Conservation (phyloP, 2,113 vertebrate genomes). For the Hippocampus comes region DNA sequence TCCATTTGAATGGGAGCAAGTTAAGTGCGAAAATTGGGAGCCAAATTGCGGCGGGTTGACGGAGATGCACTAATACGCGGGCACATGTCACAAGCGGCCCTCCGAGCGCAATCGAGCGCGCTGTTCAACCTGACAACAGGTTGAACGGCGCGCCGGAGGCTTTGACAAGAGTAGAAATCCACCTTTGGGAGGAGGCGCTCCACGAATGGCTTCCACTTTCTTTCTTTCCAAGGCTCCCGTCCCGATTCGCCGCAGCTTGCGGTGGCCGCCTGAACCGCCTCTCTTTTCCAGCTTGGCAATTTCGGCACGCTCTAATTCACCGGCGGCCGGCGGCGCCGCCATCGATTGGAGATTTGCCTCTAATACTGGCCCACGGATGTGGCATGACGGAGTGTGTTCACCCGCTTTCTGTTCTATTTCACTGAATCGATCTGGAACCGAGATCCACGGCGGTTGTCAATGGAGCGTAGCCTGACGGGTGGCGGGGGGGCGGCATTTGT, state of each 20-base stretch:
- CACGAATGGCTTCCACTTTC: not conserved
- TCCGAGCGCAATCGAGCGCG: too few relatives aligned
- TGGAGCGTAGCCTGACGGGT: constrained; percentile 35
- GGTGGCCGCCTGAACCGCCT: constrained; percentile 7
- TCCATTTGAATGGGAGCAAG: too few relatives aligned
- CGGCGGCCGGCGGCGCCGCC: constrained; percentile 25
- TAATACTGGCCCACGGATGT: constrained; percentile 13
- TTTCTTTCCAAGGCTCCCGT: not conserved
- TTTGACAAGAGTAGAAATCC: too few relatives aligned
- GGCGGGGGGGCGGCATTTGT: constrained; percentile 10
- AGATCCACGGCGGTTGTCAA: not conserved
- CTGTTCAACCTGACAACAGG: too few relatives aligned
- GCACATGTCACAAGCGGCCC: too few relatives aligned
- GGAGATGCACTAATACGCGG: too few relatives aligned
- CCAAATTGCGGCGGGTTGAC: too few relatives aligned
- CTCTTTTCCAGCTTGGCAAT: constrained; percentile 20
- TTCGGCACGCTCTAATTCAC: constrained; percentile 59
- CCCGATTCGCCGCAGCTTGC: not conserved
- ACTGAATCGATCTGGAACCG: not conserved
- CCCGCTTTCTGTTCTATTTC: not conserved
- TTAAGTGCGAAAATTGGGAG: too few relatives aligned
- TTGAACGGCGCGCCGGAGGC: too few relatives aligned
- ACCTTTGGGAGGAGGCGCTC: too few relatives aligned
- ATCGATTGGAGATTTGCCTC: constrained; percentile 28
- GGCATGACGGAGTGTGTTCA: not conserved